Evolutionary conservation across 2,797 vertebrate species (phyloP).

Genomic region (Hemitrygon akajei): DNA sequence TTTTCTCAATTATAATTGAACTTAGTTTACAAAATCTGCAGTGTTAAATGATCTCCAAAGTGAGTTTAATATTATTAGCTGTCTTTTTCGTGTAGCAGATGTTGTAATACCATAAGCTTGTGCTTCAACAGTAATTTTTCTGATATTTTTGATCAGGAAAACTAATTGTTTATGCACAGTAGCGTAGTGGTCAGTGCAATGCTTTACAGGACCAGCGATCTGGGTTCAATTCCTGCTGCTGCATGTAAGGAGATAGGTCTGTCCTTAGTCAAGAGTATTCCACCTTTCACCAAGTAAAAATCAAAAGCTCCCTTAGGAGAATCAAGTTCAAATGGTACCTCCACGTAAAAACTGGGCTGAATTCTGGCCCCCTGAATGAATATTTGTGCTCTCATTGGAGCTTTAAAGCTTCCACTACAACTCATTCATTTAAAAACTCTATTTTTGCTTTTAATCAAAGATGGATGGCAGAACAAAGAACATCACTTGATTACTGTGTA

Average conservation of each 20-base stretch:
- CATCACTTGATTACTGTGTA: no score
- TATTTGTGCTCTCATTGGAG: neutral
- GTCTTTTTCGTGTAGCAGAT: neutral
- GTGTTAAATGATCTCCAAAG: conserved; percentile 34
- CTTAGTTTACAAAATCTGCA: conserved; percentile 22
- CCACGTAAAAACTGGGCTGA: neutral
- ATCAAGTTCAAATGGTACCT: conserved; percentile 7
- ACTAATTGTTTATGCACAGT: neutral
- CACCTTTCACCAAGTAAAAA: neutral
- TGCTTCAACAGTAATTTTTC: neutral
- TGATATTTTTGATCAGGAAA: neutral
- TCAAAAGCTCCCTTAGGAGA: neutral
- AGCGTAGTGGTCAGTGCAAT: no score
- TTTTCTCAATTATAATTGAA: conserved; percentile 30
- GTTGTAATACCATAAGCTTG: neutral
- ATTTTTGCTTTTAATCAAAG: neutral
- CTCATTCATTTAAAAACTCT: neutral
- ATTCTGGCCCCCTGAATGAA: conserved; percentile 10
- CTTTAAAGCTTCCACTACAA: neutral
- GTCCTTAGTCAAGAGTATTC: neutral
- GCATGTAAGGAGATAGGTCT: no score
- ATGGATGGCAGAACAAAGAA: neutral
- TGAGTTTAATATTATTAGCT: conserved; percentile 15
- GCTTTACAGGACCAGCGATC: no score
- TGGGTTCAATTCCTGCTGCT: no score